Conservation (phyloP, 2,797 vertebrate species). For the Remorina albescens region DNA sequence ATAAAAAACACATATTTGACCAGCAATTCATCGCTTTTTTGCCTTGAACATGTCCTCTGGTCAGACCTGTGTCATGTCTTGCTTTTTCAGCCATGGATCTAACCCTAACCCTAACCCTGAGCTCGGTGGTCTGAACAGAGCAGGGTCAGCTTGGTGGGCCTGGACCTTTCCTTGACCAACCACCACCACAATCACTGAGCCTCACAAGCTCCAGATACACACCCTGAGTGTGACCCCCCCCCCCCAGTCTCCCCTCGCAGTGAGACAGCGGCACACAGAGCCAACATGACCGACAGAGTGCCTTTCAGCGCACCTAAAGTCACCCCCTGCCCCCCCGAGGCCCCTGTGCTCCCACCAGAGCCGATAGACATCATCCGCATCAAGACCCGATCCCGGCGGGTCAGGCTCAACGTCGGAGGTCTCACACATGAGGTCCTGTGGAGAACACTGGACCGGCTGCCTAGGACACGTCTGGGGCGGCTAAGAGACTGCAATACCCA, state of each 20-base stretch:
- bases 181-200: conserved; percentile 12
- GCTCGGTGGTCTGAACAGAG: conserved; percentile 39
- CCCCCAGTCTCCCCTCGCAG: background rate
- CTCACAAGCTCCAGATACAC: background rate
- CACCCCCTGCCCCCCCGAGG: conserved; percentile 76
- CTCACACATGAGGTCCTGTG: conserved; percentile 97
- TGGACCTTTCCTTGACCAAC: background rate
- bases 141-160: conserved; percentile 44
- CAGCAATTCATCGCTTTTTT: no score
- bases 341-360: conserved; percentile 91
- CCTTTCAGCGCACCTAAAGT: conserved; percentile 83
- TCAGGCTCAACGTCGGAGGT: conserved; percentile 95
- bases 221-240: background rate
- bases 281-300: conserved; percentile 90
- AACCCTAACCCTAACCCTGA: conserved; percentile 21
- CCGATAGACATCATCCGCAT: conserved; percentile 95
- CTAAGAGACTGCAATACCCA: conserved; percentile 98
- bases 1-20: no score
- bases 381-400: conserved; percentile 92
- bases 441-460: conserved; percentile 96
- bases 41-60: background rate
- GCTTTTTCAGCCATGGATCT: conserved; percentile 67
- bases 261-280: conserved; percentile 1
- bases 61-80: background rate
- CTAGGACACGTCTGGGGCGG: conserved; percentile 93